Conservation (phyloP, 2,113 vertebrate species). For the Litocranius walleri region DNA sequence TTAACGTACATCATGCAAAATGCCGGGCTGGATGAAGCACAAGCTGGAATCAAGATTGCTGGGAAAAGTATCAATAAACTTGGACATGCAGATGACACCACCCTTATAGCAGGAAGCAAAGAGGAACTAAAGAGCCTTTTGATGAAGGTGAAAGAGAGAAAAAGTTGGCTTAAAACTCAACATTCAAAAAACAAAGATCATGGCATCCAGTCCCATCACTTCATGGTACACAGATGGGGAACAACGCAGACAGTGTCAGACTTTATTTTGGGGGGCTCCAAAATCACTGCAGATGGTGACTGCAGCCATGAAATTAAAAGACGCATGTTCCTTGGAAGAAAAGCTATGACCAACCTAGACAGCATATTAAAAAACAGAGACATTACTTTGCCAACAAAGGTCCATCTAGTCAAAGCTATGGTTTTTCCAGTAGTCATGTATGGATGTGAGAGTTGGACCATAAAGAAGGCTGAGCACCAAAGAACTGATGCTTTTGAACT, state of each 20-base stretch:
- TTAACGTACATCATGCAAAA: background rate
- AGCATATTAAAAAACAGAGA: background rate
- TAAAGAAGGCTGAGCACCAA: background rate
- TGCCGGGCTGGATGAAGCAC: background rate
- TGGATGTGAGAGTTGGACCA: background rate
- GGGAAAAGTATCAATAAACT: background rate
- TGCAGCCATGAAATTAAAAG: background rate
- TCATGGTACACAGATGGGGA: background rate
- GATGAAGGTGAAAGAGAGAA: background rate
- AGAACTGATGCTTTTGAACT: background rate
- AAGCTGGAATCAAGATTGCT: background rate
- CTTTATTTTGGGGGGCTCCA: accelerated
- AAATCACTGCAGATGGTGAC: background rate
- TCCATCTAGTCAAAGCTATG: background rate
- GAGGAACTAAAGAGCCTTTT: background rate
- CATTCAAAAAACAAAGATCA: background rate
- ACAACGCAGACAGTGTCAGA: background rate
- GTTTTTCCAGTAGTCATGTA: background rate
- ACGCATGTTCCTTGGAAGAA: background rate
- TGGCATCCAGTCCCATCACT: background rate
- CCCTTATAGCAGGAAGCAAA: background rate
- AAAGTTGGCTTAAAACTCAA: background rate
- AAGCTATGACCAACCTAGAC: background rate
- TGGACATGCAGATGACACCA: background rate
- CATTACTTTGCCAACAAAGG: background rate